Evolutionary conservation across 2,888 invertebrate species (phyloP), one percentile per base, ranked within the genome.

Genomic region (Drosophila aldrichi): DNA sequence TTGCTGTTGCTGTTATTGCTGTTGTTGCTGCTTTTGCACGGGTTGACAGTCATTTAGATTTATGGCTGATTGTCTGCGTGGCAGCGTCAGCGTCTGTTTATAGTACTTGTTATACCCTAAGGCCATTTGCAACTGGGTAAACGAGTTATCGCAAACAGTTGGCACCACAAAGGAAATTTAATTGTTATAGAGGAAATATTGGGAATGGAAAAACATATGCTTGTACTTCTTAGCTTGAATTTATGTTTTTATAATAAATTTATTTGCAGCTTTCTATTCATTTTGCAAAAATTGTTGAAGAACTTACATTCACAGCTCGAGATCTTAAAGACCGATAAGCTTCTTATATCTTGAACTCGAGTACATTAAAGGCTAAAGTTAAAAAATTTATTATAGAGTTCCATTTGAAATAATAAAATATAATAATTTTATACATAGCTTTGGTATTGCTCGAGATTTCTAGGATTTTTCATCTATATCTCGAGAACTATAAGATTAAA

Each of bases 1-100:
- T 12, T 32, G n/a, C n/a, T n/a, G n/a, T n/a, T n/a, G n/a, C n/a
- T n/a, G n/a, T n/a, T n/a, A n/a, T n/a, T n/a, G n/a, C n/a, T n/a
- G 41, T 32, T 57, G 80, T 63, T 72, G 77, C 41, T 55, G 72
- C 25, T 63, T 69, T 56, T 60, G 77, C 83, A 57, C 82, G 74
- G 88, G 82, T 90, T 90, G 87, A 88, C 87, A 88, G 90, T 88
- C 87, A 88, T 88, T 88, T 88, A 88, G 87, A 88, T 88, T 88
- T 88, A 88, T 88, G 89, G 87, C 85, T 90, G 87, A 87, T 87
- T 87, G 87, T 87, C 90, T 78, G 83, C 77, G 73, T 72, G 78
- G 72, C 84, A 78, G 79, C 68, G 54, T 54, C 89, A 86, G 74
- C 74, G 76, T 73, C 79, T 82, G 84, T 82, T 84, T 88, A 77